A percentile compares a stretch with the other conserved stretches of the same genome.
Evolutionary conservation across 2,888 invertebrate genomes (phyloP).

Genomic region (Amiota minor): DNA sequence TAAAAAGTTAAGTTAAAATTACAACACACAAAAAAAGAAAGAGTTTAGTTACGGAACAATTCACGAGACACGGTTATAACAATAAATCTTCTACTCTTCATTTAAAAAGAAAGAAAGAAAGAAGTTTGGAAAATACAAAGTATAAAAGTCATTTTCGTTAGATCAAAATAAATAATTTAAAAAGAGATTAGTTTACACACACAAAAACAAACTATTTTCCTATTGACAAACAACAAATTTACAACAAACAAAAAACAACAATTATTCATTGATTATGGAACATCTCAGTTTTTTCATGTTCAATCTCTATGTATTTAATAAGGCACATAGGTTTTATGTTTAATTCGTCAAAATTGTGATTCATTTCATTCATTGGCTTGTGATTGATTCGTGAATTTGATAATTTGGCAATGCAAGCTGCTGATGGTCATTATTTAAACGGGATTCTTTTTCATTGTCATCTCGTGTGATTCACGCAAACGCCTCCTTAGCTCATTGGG

Average conservation of each 20-base stretch:
- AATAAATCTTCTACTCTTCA: background rate
- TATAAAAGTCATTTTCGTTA: background rate
- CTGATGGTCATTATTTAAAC: slow-evolving; percentile 70
- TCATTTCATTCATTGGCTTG: background rate
- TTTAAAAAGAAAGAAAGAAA: background rate
- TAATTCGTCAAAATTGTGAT: too few relatives aligned
- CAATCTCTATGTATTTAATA: background rate
- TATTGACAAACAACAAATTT: background rate
- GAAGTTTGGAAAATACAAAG: background rate
- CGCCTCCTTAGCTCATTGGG: slow-evolving; percentile 94
- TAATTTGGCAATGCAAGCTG: slow-evolving; percentile 11
- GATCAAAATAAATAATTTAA: slow-evolving; percentile 15
- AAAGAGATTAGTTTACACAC: background rate
- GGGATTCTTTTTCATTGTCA: slow-evolving; percentile 78
- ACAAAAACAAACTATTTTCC: background rate
- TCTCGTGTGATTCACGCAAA: slow-evolving; percentile 90
- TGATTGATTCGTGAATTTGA: slow-evolving; percentile 12
- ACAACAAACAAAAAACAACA: too few relatives aligned
- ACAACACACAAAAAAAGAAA: too few relatives aligned
- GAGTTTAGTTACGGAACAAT: too few relatives aligned
- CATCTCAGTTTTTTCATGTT: too few relatives aligned
- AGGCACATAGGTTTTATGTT: background rate
- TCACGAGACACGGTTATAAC: background rate
- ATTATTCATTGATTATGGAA: too few relatives aligned
- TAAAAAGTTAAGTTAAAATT: too few relatives aligned